phyloP scores from a whole-genome alignment of 1,140 invertebrate genomes.

The Diabrotica virgifera region DNA sequence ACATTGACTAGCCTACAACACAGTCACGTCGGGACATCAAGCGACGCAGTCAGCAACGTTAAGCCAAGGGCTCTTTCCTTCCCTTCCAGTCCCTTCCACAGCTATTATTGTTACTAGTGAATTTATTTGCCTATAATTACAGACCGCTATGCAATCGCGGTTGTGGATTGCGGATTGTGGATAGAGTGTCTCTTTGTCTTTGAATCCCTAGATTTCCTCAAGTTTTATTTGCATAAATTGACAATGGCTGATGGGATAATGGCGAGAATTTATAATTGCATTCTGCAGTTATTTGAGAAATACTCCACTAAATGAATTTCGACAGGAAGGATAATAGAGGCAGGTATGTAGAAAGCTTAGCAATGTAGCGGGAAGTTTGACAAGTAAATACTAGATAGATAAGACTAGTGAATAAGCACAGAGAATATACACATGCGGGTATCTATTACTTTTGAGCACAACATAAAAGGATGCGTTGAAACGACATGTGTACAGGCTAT shows the following conservation, averaged over 20 bases:
- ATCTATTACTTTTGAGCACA: too few relatives aligned
- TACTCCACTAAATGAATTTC: too few relatives aligned
- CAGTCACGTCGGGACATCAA: not conserved
- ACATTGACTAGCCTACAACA: not conserved
- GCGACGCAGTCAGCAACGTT: not conserved
- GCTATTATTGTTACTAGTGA: not conserved
- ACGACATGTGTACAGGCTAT: too few relatives aligned
- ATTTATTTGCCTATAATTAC: constrained; percentile 3
- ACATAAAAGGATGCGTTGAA: too few relatives aligned
- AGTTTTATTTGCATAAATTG: not conserved
- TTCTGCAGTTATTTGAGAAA: too few relatives aligned
- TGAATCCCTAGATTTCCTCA: not conserved
- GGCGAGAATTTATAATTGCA: too few relatives aligned
- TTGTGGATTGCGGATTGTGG: not conserved
- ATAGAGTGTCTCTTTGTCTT: not conserved
- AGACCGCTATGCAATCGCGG: constrained; percentile 1
- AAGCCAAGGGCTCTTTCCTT: not conserved
- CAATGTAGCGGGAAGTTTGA: too few relatives aligned
- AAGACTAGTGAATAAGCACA: too few relatives aligned
- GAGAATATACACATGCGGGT: too few relatives aligned
- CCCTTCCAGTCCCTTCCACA: not conserved
- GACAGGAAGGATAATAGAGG: too few relatives aligned
- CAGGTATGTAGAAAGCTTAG: too few relatives aligned
- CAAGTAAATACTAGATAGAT: too few relatives aligned
- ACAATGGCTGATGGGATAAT: not conserved